These are phyloP conservation scores for Tortricodes alternella DNA, from an alignment of 2,888 invertebrate species.

Conservation along the genomic window DNA sequence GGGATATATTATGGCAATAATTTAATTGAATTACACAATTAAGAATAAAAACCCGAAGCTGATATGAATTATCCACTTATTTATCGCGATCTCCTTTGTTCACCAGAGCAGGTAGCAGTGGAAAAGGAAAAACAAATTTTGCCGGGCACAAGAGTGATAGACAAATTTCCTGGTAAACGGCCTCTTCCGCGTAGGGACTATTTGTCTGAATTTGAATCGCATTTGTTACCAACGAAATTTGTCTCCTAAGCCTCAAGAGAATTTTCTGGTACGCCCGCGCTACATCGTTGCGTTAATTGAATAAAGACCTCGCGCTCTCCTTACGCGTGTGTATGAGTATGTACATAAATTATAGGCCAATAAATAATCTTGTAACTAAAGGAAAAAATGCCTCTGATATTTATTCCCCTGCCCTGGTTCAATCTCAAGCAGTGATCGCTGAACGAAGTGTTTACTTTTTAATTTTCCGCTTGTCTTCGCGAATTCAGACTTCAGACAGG, in stretches of 20 bases:
- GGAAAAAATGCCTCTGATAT: conserved; percentile 35
- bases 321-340: conserved; percentile 22
- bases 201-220: conserved; percentile 82
- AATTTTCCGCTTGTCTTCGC: conserved; percentile 80
- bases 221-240: conserved; percentile 79
- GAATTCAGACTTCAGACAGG: conserved; percentile 58
- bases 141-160: conserved; percentile 75
- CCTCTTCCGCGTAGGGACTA: conserved; percentile 77
- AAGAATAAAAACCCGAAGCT: not conserved
- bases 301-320: conserved; percentile 55
- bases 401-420: conserved; percentile 44
- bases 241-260: conserved; percentile 75
- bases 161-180: conserved; percentile 80
- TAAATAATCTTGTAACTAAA: conserved; percentile 17
- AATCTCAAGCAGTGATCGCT: conserved; percentile 51
- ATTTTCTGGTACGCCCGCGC: conserved; percentile 60
- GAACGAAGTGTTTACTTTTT: conserved; percentile 73
- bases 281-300: conserved; percentile 73
- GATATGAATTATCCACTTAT: conserved; percentile 18
- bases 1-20: no score
- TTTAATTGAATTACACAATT: not conserved
- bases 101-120: conserved; percentile 49
- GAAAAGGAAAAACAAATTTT: conserved; percentile 69
- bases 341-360: conserved; percentile 7
- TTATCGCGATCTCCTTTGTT: conserved; percentile 30